Base-by-base conservation (phyloP, 2,888 invertebrate genomes). In the Eupithecia subumbrata region DNA sequence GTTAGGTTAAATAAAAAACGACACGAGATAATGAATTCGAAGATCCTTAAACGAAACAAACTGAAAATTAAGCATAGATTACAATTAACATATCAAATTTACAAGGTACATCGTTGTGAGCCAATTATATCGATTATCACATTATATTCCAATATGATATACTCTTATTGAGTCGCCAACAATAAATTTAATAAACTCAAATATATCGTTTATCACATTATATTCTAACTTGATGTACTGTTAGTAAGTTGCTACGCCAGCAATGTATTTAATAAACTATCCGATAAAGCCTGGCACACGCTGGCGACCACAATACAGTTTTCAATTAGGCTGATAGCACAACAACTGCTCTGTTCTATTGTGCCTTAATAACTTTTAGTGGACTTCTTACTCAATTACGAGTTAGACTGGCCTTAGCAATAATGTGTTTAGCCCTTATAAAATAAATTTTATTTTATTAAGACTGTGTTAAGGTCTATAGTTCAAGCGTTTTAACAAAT, bases 361-460 rank as follows among this genome's bases (percentile, higher is more conserved):
- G 89, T 89, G 87, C 89, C 92, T 91, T 92, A 91, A 92, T 92
- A 91, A 90, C 87, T 88, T 86, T 88, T 89, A 93, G 90, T 92
- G 90, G 87, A 88, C 86, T 87, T 87, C 88, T 88, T 87, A 88
- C 87, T 89, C 82, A 81, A 87, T 87, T 87, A 87, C 82, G 81
- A 82, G 83, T 85, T 82, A 75, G 77, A 82, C 74, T 79, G 80
- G 81, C 60, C 22, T 60, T 25, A 1, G 22, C 25, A 25, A 60
- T 12, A 60, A 22, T 56, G 11, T 22, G n/a, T 25, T 56, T 11
- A 56, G 22, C 11, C 11, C 3, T 12, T n/a, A n/a, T n/a, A n/a
- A n/a, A n/a, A n/a, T n/a, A n/a, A n/a, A 22, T 22, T 56, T 56
- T 56, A 56, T 56, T 56, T 56, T 22, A 11, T 2, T 60, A 2